A percentile compares a stretch with the other conserved stretches of the same genome.
These are phyloP conservation scores for Mimas tiliae DNA, from an alignment of 2,888 invertebrate species.

Conservation along the genomic window DNA sequence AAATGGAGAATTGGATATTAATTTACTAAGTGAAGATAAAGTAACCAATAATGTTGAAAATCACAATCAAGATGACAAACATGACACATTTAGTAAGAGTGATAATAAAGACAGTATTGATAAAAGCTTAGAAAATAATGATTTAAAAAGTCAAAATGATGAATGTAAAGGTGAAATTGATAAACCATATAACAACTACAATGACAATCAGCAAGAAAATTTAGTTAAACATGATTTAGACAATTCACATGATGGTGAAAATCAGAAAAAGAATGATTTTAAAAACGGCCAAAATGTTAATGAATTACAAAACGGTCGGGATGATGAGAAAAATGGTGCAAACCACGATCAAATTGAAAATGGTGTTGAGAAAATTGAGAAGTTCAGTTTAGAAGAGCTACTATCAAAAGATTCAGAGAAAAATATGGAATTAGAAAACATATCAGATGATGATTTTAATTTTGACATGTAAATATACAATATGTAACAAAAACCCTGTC, in stretches of 20 bases:
- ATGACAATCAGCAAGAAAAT: not conserved
- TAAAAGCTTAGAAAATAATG: not conserved
- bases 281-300: not conserved
- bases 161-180: not conserved
- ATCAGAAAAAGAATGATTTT: not conserved
- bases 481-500: too few relatives aligned
- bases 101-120: not conserved
- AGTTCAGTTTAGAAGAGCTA: slow-evolving; percentile 17
- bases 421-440: not conserved
- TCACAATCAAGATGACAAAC: not conserved
- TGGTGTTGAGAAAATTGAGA: not conserved
- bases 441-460: slow-evolving; percentile 24
- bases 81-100: not conserved
- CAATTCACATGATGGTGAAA: not conserved
- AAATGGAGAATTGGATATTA: too few relatives aligned
- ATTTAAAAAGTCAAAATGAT: not conserved
- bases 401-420: not conserved
- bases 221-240: not conserved
- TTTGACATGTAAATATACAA: slow-evolving; percentile 20
- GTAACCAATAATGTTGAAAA: not conserved
- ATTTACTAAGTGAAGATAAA: not conserved
- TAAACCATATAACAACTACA: not conserved
- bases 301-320: not conserved
- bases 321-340: not conserved
- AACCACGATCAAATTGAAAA: not conserved